Percentiles rank a stretch among this genome's conserved stretches.
These are phyloP conservation scores for Eremophila alpestris DNA, from an alignment of 2,797 vertebrate genomes.

Conservation along the genomic window DNA sequence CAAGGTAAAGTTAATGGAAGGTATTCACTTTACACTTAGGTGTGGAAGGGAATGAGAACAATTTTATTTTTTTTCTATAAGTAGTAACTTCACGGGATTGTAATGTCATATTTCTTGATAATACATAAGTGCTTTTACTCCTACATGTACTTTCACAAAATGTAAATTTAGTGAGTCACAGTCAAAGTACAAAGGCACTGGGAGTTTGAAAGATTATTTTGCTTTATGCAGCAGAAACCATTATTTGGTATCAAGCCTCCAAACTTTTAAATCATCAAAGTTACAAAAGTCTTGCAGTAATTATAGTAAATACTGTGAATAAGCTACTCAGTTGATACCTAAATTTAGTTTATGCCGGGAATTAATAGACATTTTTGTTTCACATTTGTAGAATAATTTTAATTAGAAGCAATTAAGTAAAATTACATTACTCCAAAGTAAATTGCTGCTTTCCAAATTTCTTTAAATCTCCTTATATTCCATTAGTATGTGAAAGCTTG, in stretches of 20 bases:
- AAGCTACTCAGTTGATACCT: slow-evolving; percentile 10
- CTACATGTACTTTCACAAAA: slow-evolving; percentile 67
- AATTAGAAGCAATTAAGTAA: slow-evolving; percentile 56
- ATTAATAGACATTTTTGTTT: slow-evolving; percentile 54
- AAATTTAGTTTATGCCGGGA: slow-evolving; percentile 45
- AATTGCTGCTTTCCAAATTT: slow-evolving; percentile 32
- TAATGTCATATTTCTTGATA: slow-evolving; percentile 68
- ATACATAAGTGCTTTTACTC: slow-evolving; percentile 71
- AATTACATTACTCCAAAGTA: slow-evolving; percentile 22
- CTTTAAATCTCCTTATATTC: neutral
- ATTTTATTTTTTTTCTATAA: slow-evolving; percentile 60
- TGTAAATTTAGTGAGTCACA: slow-evolving; percentile 72
- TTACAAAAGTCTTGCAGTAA: slow-evolving; percentile 48
- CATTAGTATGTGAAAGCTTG: neutral
- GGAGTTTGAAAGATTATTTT: slow-evolving; percentile 65
- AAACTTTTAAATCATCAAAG: slow-evolving; percentile 50
- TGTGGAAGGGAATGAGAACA: slow-evolving; percentile 21
- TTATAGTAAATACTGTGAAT: slow-evolving; percentile 58
- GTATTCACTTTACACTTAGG: neutral
- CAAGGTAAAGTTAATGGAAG: slow-evolving; percentile 45
- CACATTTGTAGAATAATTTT: slow-evolving; percentile 47
- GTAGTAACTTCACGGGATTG: slow-evolving; percentile 60
- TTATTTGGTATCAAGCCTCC: slow-evolving; percentile 48
- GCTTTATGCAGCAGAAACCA: slow-evolving; percentile 53
- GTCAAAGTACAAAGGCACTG: slow-evolving; percentile 28